phyloP scores from a whole-genome alignment of 2,113 vertebrate genomes.

The Thryonomys swinderianus region DNA sequence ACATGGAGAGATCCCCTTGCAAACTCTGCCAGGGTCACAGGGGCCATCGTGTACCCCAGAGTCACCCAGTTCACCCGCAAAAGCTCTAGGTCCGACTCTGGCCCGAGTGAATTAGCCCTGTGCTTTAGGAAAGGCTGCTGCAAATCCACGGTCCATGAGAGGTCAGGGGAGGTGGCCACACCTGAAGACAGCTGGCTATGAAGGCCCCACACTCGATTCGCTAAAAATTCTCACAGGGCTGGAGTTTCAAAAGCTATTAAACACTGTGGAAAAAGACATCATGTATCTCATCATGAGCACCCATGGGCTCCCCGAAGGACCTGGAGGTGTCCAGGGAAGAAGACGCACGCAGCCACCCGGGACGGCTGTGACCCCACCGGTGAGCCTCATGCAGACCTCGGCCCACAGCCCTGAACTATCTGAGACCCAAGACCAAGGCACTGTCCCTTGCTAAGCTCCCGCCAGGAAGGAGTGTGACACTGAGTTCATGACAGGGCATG shows the following conservation, averaged over 20 bases:
- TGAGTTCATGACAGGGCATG: neutral
- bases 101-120: neutral
- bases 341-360: accelerated
- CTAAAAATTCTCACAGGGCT: neutral
- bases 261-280: neutral
- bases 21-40: accelerated
- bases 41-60: accelerated
- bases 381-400: neutral
- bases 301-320: accelerated
- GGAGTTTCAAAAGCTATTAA: neutral
- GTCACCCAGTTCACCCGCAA: neutral
- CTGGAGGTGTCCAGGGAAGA: accelerated
- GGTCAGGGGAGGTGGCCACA: too few relatives aligned
- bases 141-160: neutral
- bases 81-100: neutral
- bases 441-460: neutral
- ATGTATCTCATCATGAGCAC: neutral
- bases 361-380: neutral
- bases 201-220: neutral
- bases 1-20: neutral
- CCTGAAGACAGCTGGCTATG: accelerated
- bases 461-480: neutral
- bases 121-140: neutral
- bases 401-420: accelerated
- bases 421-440: neutral